A percentile compares a stretch with the other conserved stretches of the same genome.
phyloP scores from a whole-genome alignment of 2,113 vertebrate genomes.

The Dipodomys spectabilis region DNA sequence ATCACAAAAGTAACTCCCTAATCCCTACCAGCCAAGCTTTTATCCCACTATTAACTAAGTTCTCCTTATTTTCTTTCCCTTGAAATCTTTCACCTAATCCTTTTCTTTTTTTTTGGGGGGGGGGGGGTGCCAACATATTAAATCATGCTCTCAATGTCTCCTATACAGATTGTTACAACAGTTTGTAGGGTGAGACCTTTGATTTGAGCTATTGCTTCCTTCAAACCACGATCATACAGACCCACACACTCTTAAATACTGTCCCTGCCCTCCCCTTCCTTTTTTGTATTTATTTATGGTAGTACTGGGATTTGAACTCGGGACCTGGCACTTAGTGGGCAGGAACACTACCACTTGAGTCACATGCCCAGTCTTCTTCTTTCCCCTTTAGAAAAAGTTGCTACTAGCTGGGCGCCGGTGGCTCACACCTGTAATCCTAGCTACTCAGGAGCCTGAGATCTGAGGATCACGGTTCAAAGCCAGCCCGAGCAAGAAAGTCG shows the following conservation, averaged over 20 bases:
- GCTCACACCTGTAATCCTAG: too few species aligned
- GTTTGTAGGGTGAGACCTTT: not conserved
- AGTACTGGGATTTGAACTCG: too few species aligned
- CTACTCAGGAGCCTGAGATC: too few species aligned
- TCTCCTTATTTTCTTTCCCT: not conserved
- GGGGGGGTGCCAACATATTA: not conserved
- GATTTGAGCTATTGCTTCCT: not conserved
- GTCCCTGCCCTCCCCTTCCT: not conserved
- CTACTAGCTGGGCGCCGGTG: too few species aligned
- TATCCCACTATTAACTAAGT: not conserved
- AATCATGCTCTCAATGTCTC: not conserved
- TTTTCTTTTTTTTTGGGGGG: not conserved
- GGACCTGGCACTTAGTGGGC: too few species aligned
- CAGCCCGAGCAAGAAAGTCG: too few species aligned
- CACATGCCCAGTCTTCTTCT: not conserved
- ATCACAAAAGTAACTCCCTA: not conserved
- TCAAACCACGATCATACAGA: not conserved
- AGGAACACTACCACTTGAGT: too few species aligned
- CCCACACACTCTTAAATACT: not conserved
- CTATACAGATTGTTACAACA: not conserved
- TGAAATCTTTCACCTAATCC: not conserved
- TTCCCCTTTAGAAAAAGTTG: not conserved
- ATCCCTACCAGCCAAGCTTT: not conserved
- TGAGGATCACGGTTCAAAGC: too few species aligned
- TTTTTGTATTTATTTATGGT: not conserved